A percentile compares a stretch with the other conserved stretches of the same genome.
Conservation (phyloP, 2,113 vertebrate genomes). For the Hassar affinis region DNA sequence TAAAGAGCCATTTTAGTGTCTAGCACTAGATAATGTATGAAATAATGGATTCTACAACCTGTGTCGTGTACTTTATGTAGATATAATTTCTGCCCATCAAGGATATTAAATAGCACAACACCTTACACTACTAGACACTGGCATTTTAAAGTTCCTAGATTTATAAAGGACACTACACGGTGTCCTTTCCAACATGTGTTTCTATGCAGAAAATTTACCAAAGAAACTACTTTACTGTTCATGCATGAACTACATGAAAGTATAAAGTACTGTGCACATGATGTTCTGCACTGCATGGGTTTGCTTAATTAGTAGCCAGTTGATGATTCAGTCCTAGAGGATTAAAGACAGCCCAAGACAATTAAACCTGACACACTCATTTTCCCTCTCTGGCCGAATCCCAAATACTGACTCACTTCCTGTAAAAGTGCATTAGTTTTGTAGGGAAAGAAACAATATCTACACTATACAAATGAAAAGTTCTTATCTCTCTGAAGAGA, state of each 20-base stretch:
- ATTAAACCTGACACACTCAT: not conserved
- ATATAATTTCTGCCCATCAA: not conserved
- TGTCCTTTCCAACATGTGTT: not conserved
- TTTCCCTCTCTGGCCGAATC: not conserved
- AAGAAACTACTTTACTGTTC: too few species aligned
- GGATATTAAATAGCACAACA: too few species aligned
- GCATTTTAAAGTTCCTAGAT: not conserved
- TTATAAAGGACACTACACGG: not conserved
- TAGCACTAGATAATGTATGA: not conserved
- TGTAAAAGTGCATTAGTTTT: not conserved
- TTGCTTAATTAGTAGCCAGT: not conserved
- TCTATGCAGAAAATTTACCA: not conserved
- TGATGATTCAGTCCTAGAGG: not conserved
- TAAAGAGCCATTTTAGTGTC: not conserved
- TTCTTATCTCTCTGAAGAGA: not conserved
- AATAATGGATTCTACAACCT: not conserved
- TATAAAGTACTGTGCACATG: too few species aligned
- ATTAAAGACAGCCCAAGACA: constrained; percentile 4
- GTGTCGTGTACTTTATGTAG: not conserved
- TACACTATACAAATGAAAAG: not conserved
- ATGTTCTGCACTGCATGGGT: not conserved
- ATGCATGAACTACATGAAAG: not conserved
- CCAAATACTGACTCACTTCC: constrained; percentile 13
- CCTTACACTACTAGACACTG: not conserved
- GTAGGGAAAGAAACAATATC: not conserved